phyloP scores from a whole-genome alignment of 2,797 vertebrate genomes.

The Typhlichthys eigenmanni region DNA sequence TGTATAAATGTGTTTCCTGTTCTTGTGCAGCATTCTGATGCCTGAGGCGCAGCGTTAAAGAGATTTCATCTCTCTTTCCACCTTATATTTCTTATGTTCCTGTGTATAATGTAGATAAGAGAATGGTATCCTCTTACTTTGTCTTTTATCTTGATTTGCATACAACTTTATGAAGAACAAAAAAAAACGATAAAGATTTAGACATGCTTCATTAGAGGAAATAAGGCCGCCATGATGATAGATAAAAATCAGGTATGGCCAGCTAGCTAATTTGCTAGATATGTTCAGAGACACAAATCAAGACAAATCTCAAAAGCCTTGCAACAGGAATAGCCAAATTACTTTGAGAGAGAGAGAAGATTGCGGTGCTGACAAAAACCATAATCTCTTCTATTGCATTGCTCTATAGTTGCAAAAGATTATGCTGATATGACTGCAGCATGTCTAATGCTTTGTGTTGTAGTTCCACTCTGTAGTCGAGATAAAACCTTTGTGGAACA shows the following conservation, averaged over 20 bases:
- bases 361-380: conserved; percentile 25
- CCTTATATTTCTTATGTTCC: conserved; percentile 41
- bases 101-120: conserved; percentile 73
- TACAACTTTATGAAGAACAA: conserved; percentile 69
- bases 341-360: conserved; percentile 26
- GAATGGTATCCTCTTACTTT: conserved; percentile 72
- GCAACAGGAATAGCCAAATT: conserved; percentile 49
- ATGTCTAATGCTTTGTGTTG: conserved; percentile 50
- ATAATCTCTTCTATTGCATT: conserved; percentile 72
- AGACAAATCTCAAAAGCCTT: conserved; percentile 52
- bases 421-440: conserved; percentile 59
- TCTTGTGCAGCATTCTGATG: conserved; percentile 65
- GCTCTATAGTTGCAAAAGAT: conserved; percentile 51
- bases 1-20: conserved; percentile 63
- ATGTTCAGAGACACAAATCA: conserved; percentile 56
- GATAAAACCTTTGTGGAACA: not conserved
- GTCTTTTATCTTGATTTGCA: conserved; percentile 70
- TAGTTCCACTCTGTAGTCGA: conserved; percentile 48
- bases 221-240: conserved; percentile 36
- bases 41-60: conserved; percentile 64
- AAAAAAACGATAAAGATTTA: conserved; percentile 45
- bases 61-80: conserved; percentile 43
- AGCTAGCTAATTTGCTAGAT: conserved; percentile 34
- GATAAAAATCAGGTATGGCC: conserved; percentile 50
- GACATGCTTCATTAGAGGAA: conserved; percentile 65